Evolutionary conservation across 2,113 vertebrate species (phyloP).

Genomic region (Herpailurus yagouaroundi): DNA sequence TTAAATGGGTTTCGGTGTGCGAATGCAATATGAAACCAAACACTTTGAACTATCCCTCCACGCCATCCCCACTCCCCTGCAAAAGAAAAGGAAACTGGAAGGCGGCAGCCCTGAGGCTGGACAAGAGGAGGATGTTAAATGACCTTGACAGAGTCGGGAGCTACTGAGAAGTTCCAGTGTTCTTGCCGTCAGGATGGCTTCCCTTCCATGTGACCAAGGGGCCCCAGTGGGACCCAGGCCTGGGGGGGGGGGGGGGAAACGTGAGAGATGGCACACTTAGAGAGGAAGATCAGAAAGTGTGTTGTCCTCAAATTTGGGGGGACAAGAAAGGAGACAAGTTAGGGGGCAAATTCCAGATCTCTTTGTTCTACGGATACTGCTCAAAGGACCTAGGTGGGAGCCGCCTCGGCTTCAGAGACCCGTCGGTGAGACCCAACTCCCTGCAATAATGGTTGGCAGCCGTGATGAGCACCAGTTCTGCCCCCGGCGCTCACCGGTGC

Average conservation of each 20-base stretch:
- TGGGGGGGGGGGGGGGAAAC: no score
- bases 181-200: slow-evolving; percentile 73
- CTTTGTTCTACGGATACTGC: neutral
- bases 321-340: neutral
- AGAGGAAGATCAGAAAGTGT: neutral
- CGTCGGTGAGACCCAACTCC: neutral
- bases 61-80: neutral
- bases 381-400: neutral
- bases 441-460: neutral
- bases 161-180: slow-evolving; percentile 76
- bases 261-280: neutral
- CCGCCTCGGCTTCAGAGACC: neutral
- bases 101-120: neutral
- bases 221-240: neutral
- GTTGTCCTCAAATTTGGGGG: neutral
- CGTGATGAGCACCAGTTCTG: neutral
- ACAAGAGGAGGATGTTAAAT: slow-evolving; percentile 57
- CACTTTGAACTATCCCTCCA: slow-evolving; percentile 38
- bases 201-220: slow-evolving; percentile 76
- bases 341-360: neutral
- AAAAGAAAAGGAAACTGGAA: neutral
- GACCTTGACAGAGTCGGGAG: slow-evolving; percentile 72
- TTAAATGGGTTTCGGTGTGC: neutral
- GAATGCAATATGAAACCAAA: slow-evolving; percentile 58
- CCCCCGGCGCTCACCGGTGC: neutral